Percentiles rank a stretch among this genome's conserved stretches.
Evolutionary conservation across 2,888 invertebrate species (phyloP).

Genomic region (Lasioglossum morio): DNA sequence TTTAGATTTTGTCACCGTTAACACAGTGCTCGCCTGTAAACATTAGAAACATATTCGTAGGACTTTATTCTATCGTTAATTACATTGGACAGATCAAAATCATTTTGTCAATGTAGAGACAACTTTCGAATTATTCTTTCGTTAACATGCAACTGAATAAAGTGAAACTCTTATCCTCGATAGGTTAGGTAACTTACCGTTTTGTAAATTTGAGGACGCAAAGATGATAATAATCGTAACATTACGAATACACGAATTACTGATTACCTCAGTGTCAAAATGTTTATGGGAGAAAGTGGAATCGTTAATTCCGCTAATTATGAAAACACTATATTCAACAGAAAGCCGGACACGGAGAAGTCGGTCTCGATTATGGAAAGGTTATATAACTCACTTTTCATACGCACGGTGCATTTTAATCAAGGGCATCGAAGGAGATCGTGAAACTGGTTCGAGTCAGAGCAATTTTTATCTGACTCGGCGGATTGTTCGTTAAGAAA

Average conservation of each 20-base stretch:
- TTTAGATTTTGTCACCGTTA: constrained; percentile 24
- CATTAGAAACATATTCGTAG: constrained; percentile 9
- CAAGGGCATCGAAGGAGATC: neutral
- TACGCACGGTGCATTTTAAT: constrained; percentile 17
- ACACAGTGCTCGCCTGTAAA: constrained; percentile 33
- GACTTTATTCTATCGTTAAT: neutral
- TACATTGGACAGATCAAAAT: neutral
- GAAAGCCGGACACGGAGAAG: neutral
- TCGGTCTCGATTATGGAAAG: constrained; percentile 30
- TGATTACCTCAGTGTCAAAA: neutral
- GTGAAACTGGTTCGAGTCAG: neutral
- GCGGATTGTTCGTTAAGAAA: neutral
- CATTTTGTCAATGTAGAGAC: neutral
- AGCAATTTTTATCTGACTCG: neutral
- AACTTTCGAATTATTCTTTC: neutral
- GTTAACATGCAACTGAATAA: neutral
- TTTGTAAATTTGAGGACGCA: constrained; percentile 73
- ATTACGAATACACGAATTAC: constrained; percentile 56
- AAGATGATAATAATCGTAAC: constrained; percentile 76
- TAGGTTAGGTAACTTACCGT: constrained; percentile 71
- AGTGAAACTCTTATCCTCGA: neutral
- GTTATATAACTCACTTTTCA: constrained; percentile 61
- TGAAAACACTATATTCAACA: neutral
- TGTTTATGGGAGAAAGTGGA: constrained; percentile 9
- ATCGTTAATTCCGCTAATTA: neutral